Conservation (phyloP, 2,113 vertebrate species). For the Panthera uncia region DNA sequence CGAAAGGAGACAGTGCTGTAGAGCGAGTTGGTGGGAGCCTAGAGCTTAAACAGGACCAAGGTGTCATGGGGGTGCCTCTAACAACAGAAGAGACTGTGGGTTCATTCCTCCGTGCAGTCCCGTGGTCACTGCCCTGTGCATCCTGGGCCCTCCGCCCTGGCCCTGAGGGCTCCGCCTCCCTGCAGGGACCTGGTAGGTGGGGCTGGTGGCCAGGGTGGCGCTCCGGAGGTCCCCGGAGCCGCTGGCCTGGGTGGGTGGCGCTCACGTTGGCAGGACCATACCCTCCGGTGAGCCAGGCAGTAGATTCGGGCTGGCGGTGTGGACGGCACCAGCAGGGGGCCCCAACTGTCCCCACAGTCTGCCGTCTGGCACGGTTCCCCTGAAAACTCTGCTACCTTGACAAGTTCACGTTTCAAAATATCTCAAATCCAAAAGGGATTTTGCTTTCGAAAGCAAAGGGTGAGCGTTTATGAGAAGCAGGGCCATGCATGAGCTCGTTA, state of each 20-base stretch:
- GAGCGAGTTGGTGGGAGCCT: too few relatives aligned
- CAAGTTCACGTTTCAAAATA: neutral
- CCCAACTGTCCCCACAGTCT: accelerated
- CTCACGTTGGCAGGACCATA: accelerated
- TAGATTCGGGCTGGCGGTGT: accelerated
- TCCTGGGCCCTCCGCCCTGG: neutral
- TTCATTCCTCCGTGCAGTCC: too few relatives aligned
- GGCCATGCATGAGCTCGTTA: accelerated
- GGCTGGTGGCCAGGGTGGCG: neutral
- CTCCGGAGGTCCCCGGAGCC: too few relatives aligned
- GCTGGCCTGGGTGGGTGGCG: too few relatives aligned
- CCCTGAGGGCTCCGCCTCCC: neutral
- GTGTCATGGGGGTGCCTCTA: accelerated
- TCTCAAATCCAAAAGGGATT: neutral
- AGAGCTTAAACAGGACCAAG: neutral
- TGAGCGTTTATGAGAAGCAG: neutral
- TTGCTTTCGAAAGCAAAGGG: neutral
- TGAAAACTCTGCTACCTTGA: neutral
- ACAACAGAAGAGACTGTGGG: too few relatives aligned
- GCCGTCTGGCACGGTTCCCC: neutral
- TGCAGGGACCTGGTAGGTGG: accelerated
- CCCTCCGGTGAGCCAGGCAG: accelerated
- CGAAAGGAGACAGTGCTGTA: accelerated
- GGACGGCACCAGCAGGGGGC: accelerated
- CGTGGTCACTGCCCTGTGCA: neutral